Conservation (phyloP, 2,888 invertebrate species). For the Desoria tigrina region DNA sequence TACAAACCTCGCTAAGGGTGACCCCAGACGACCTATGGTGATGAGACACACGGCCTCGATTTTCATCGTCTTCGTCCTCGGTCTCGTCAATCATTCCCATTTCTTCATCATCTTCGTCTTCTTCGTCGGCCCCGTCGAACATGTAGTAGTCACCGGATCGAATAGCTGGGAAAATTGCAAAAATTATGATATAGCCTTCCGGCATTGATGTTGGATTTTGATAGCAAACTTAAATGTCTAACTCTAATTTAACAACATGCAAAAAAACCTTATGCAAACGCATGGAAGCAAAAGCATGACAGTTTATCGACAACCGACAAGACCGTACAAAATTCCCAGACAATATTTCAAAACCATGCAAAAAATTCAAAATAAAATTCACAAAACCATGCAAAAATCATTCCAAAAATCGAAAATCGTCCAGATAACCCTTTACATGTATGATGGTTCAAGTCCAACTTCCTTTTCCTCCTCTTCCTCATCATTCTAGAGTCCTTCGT, state of each 20-base stretch:
- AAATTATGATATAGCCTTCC: conserved; percentile 16
- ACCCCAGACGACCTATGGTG: conserved; percentile 53
- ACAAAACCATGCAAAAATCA: too few species aligned
- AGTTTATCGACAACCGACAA: too few species aligned
- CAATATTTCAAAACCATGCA: too few species aligned
- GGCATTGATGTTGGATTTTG: background rate
- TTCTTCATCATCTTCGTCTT: conserved; percentile 63
- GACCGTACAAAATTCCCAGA: too few species aligned
- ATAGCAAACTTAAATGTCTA: too few species aligned
- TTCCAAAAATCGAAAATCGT: conserved; percentile 56
- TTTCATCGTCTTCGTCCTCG: conserved; percentile 63
- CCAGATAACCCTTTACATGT: conserved; percentile 66
- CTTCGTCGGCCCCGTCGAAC: conserved; percentile 92
- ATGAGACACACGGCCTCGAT: conserved; percentile 56
- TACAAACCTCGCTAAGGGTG: conserved; percentile 60
- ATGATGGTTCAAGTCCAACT: conserved; percentile 71
- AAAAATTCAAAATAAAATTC: too few species aligned
- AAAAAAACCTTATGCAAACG: too few species aligned
- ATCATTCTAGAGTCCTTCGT: background rate
- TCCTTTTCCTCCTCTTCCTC: conserved; percentile 10
- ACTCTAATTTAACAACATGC: too few species aligned
- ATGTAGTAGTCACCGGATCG: conserved; percentile 99
- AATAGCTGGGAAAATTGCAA: conserved; percentile 69
- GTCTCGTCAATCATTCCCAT: conserved; percentile 55
- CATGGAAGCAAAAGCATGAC: too few species aligned